Percentiles rank a stretch among this genome's conserved stretches.
These are phyloP conservation scores for Oscheius sp. DNA, from an alignment of 1,140 invertebrate genomes.

Conservation along the genomic window DNA sequence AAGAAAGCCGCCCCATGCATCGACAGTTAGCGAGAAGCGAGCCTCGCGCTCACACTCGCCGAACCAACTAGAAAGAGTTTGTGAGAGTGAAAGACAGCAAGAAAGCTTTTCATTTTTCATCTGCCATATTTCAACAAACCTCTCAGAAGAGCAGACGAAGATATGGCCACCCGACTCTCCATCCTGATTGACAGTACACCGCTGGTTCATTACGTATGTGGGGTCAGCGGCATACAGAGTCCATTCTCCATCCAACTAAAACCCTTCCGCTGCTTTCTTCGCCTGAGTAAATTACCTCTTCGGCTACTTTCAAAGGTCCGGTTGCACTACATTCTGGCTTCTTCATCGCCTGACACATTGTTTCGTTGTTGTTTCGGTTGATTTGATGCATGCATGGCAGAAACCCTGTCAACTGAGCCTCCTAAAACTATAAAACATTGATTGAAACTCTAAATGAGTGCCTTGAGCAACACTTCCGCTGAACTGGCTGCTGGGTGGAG, in stretches of 20 bases:
- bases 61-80: slow-evolving; percentile 29
- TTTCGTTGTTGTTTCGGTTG: too few relatives aligned
- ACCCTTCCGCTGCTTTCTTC: too few relatives aligned
- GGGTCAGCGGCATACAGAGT: slow-evolving; percentile 20
- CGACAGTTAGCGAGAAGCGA: background rate
- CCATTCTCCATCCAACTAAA: slow-evolving; percentile 26
- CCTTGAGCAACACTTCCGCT: background rate
- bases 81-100: too few relatives aligned
- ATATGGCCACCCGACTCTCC: slow-evolving; percentile 7
- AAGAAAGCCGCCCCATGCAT: slow-evolving; percentile 8
- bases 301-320: slow-evolving; percentile 12
- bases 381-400: slow-evolving; percentile 14
- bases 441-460: background rate
- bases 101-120: background rate
- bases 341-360: slow-evolving; percentile 6
- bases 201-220: slow-evolving; percentile 20
- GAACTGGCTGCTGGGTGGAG: background rate
- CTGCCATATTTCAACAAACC: background rate
- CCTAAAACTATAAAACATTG: too few relatives aligned
- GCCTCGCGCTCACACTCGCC: slow-evolving; percentile 23
- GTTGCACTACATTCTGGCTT: slow-evolving; percentile 6
- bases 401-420: slow-evolving; percentile 29
- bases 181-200: slow-evolving; percentile 11
- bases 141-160: slow-evolving; percentile 23
- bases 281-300: background rate